A percentile compares a stretch with the other conserved stretches of the same genome.
Evolutionary conservation across 1,140 invertebrate genomes (phyloP).

Genomic region (Chymomyza costata): DNA sequence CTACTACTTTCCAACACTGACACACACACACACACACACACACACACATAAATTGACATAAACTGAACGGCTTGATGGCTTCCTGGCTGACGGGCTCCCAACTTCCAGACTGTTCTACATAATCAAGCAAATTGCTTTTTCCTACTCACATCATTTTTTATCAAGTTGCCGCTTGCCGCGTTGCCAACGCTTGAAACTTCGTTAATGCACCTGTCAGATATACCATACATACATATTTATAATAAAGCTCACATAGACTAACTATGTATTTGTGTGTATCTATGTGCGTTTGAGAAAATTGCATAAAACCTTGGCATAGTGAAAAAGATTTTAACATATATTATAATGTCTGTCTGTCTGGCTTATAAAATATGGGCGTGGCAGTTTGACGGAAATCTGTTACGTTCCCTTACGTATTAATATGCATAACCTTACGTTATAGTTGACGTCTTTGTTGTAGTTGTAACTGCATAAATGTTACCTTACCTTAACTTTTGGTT

Average conservation of each 20-base stretch:
- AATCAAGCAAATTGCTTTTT: conserved; percentile 73
- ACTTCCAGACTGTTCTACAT: conserved; percentile 49
- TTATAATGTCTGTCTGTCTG: too few relatives aligned
- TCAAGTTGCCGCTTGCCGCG: conserved; percentile 27
- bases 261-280: too few relatives aligned
- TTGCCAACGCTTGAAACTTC: conserved; percentile 40
- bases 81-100: conserved; percentile 3
- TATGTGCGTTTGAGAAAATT: conserved; percentile 56
- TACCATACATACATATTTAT: conserved; percentile 43
- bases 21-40: not conserved
- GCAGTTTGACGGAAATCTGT: too few relatives aligned
- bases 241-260: too few relatives aligned
- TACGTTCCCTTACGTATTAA: too few relatives aligned
- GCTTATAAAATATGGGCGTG: too few relatives aligned
- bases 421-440: too few relatives aligned
- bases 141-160: conserved; percentile 70
- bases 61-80: not conserved
- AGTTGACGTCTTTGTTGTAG: too few relatives aligned
- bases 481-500: too few relatives aligned
- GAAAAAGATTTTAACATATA: too few relatives aligned
- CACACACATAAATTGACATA: not conserved
- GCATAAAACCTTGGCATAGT: conserved; percentile 57
- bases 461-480: too few relatives aligned
- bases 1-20: not conserved
- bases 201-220: conserved; percentile 72